Evolutionary conservation across 2,113 vertebrate species (phyloP).

Genomic region (Loxodonta africana): DNA sequence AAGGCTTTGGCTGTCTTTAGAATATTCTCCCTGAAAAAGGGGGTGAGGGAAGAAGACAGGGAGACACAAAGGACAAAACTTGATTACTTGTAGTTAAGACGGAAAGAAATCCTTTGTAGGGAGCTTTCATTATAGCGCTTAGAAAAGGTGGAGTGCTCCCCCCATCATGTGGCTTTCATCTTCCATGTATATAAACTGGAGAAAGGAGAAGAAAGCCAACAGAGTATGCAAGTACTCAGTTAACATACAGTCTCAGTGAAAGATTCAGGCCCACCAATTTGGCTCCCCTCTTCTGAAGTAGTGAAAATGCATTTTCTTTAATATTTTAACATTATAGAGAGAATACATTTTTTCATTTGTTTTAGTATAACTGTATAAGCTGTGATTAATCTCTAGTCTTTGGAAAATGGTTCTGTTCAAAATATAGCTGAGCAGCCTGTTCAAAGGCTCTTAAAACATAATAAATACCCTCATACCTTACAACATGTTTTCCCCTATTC

Average conservation of each 20-base stretch:
- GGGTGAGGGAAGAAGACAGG: rapidly evolving
- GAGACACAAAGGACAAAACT: not conserved
- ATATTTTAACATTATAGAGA: too few relatives aligned
- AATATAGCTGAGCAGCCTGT: too few relatives aligned
- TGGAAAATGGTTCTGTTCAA: too few relatives aligned
- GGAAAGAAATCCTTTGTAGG: not conserved
- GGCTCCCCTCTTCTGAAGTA: too few relatives aligned
- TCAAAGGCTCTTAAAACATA: too few relatives aligned
- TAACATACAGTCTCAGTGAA: rapidly evolving
- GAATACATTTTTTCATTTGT: too few relatives aligned
- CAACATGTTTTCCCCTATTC: too few relatives aligned
- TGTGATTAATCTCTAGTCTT: too few relatives aligned
- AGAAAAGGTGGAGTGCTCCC: not conserved
- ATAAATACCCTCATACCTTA: too few relatives aligned
- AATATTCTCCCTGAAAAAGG: conserved; percentile 94
- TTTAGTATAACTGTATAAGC: too few relatives aligned
- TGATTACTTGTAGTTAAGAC: not conserved
- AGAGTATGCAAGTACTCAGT: rapidly evolving
- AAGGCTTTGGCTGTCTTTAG: conserved; percentile 98
- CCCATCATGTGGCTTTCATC: not conserved
- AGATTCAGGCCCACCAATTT: not conserved
- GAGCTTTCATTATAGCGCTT: not conserved
- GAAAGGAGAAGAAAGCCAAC: not conserved
- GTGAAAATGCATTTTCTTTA: too few relatives aligned
- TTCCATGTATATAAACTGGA: not conserved